A percentile compares a stretch with the other conserved stretches of the same genome.
Conservation (phyloP, 2,888 invertebrate species). For the Abrostola triplasia region DNA sequence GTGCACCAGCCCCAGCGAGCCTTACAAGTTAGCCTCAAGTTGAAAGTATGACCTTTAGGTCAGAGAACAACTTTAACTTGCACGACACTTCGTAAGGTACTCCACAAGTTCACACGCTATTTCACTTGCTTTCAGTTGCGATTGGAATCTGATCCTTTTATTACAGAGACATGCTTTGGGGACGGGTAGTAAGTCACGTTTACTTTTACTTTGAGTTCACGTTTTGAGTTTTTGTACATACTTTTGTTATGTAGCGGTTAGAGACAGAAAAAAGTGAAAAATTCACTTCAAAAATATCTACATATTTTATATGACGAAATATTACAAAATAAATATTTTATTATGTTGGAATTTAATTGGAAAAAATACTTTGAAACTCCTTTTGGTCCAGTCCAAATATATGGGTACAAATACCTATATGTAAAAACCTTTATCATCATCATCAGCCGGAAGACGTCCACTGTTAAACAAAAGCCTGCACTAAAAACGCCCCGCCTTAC, state of each 20-base stretch:
- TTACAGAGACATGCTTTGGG: not conserved
- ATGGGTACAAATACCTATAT: too few relatives aligned
- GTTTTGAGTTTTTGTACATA: not conserved
- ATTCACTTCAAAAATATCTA: too few relatives aligned
- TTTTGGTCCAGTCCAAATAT: too few relatives aligned
- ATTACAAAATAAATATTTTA: too few relatives aligned
- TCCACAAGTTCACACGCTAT: slow-evolving; percentile 30
- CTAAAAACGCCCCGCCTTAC: too few relatives aligned
- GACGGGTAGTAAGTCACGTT: not conserved
- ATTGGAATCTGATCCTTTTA: slow-evolving; percentile 13
- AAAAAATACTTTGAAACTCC: too few relatives aligned
- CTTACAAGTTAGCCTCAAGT: slow-evolving; percentile 27
- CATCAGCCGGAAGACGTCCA: too few relatives aligned
- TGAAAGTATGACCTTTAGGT: slow-evolving; percentile 56
- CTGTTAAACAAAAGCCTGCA: too few relatives aligned
- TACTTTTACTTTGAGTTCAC: not conserved
- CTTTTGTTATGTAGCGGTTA: not conserved
- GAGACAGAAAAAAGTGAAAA: too few relatives aligned
- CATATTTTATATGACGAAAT: too few relatives aligned
- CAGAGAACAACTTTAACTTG: slow-evolving; percentile 50
- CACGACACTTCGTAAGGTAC: slow-evolving; percentile 27
- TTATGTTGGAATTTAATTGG: too few relatives aligned
- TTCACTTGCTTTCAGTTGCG: slow-evolving; percentile 27
- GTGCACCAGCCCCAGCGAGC: not conserved
- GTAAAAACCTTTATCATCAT: too few relatives aligned